Base-by-base conservation (phyloP, 2,113 vertebrate genomes). In the Stigmatopora nigra region DNA sequence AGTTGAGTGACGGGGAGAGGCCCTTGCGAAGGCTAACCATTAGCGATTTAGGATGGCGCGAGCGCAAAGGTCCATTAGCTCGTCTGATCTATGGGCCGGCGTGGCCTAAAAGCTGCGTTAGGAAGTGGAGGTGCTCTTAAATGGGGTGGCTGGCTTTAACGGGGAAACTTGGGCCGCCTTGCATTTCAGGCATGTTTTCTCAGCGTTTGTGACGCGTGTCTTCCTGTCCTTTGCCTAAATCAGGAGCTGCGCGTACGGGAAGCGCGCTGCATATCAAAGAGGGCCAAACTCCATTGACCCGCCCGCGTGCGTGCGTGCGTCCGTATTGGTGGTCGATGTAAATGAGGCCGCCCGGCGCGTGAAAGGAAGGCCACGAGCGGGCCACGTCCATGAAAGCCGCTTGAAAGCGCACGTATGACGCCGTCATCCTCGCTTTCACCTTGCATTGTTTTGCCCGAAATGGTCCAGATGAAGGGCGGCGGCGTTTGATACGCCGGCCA, bases 31-130 rank as follows among this genome's bases (percentile, higher is more conserved):
- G 92, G n/a, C n/a, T n/a, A n/a, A n/a, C n/a, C n/a, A n/a, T 97
- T 98, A 96, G 94, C 97, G 96, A 98, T 98, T 98, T 97, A 95
- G 94, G 93, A 92, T 93, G 13, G 66, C 91, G 92, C 92, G 93
- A 94, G n/a, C n/a, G n/a, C 93, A 94, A 93, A 94, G 93, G 92
- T 92, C 95, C 94, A 95, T 98, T 95, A 96, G 93, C 93, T 92
- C 92, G 92, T 94, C 92, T 92, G 91, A 96, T 95, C 93, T 95
- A 95, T 96, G 93, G 93, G 92, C 93, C 94, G 93, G 92, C 93
- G 93, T 93, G 92, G 92, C 94, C 93, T 97, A 95, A 96, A 94
- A 95, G 93, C 95, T 90, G 91, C 93, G 92, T 93, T 93, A 91
- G 92, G 91, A 92, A 87, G 89, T 89, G 92, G 82, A 77, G 88